Evolutionary conservation across 2,113 vertebrate species (phyloP), one percentile per base, ranked within the genome.

Genomic region (Aix galericulata): DNA sequence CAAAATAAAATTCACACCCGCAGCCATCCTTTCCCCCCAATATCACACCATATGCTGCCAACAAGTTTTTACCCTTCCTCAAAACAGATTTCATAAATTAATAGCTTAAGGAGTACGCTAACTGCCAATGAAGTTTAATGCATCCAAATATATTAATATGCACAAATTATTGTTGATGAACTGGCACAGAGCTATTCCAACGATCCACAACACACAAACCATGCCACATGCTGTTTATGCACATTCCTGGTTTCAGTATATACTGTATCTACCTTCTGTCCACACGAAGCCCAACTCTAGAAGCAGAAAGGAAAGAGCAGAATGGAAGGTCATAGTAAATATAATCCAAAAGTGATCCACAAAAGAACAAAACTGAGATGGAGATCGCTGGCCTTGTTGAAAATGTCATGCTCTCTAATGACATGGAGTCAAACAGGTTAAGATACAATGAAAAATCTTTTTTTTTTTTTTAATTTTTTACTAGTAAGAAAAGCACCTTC

Each of bases 1-100:
- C 95, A 96, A 96, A 89, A 94, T 89, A 25, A 59, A 94, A 96
- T 96, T 97, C 91, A 96, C 93, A 94, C 96, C 81, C 94, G 42
- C 90, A 89, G 93, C 94, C 75, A 9, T 97, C 96, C 94, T 92
- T 92, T 91, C 93, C 92, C 95, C 96, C 96, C 91, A 94, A 86
- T 91, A 97, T 96, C 94, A 94, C 89, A 91, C 95, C 96, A 97
- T 97, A 97, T 97, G 97, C 86, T 97, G 94, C 96, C 88, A 78
- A 40, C 91, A 95, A 95, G 92, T 97, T 97, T 92, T 23, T 74
- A 83, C 58, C 94, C 89, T 88, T 96, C 91, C 92, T 96, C 90
- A 60, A 76, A 95, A 75, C 94, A 97, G 94, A 97, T 96, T 96
- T 97, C 88, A 93, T 73, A 93, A 95, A 97, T 96, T 95, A 95